phyloP scores from a whole-genome alignment of 2,888 invertebrate species.

The Patella pellucida region DNA sequence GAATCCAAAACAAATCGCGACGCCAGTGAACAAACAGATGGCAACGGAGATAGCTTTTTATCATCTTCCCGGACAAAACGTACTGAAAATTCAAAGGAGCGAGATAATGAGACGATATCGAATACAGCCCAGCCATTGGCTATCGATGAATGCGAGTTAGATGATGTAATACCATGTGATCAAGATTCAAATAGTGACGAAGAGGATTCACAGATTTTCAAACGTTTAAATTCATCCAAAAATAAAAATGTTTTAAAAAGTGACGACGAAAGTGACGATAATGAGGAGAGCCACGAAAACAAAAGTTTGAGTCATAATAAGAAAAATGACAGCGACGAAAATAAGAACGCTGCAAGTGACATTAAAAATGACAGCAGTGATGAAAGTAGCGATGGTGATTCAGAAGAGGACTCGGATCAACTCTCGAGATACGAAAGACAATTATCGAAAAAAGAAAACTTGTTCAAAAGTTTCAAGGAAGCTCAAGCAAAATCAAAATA shows the following conservation, averaged over 20 bases:
- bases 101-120: background rate
- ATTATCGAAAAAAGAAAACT: background rate
- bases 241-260: slow-evolving; percentile 1
- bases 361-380: background rate
- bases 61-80: background rate
- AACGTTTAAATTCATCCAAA: background rate
- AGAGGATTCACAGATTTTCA: background rate
- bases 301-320: background rate
- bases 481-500: background rate
- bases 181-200: background rate
- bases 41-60: background rate
- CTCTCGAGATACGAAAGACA: background rate
- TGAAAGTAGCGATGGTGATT: background rate
- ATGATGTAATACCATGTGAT: too few relatives aligned
- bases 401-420: background rate
- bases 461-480: background rate
- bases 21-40: background rate
- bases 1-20: background rate
- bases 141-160: background rate
- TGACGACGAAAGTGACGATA: background rate
- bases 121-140: background rate
- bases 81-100: background rate
- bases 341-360: background rate
- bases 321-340: background rate
- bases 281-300: background rate